A percentile compares a stretch with the other conserved stretches of the same genome.
phyloP scores from a whole-genome alignment of 2,113 vertebrate species.

The Pardalotus punctatus region DNA sequence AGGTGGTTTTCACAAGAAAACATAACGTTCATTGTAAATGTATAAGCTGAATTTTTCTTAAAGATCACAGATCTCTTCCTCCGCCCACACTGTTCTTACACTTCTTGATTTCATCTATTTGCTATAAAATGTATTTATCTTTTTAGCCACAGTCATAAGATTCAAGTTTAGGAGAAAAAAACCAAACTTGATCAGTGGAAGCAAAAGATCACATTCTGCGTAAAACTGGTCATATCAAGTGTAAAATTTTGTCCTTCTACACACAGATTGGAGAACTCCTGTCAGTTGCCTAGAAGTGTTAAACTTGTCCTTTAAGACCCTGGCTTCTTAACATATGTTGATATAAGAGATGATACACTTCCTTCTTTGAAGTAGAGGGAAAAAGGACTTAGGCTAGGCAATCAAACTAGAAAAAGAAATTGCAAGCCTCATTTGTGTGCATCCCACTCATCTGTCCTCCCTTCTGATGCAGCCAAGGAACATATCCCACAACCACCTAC shows the following conservation, averaged over 20 bases:
- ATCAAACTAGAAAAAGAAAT: not conserved
- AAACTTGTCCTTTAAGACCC: not conserved
- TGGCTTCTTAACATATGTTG: conserved; percentile 8
- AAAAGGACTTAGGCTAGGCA: not conserved
- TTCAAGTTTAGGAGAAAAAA: not conserved
- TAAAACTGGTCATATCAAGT: not conserved
- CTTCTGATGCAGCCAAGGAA: not conserved
- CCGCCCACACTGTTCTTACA: conserved; percentile 48
- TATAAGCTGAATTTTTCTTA: conserved; percentile 51
- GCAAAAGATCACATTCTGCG: not conserved
- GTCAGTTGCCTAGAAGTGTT: not conserved
- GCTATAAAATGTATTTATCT: conserved; percentile 20
- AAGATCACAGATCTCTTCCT: conserved; percentile 56
- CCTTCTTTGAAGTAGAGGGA: not conserved
- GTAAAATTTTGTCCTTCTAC: not conserved
- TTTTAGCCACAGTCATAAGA: not conserved
- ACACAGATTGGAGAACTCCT: not conserved
- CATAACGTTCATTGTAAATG: conserved; percentile 45
- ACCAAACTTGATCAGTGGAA: not conserved
- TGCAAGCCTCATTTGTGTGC: not conserved
- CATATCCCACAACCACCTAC: conserved; percentile 7
- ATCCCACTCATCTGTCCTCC: conserved; percentile 21
- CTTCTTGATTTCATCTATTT: conserved; percentile 48
- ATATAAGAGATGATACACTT: not conserved
- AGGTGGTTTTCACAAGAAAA: conserved; percentile 58